These are phyloP conservation scores for Hycleus phaleratus DNA, from an alignment of 1,140 invertebrate genomes.

Conservation along the genomic window DNA sequence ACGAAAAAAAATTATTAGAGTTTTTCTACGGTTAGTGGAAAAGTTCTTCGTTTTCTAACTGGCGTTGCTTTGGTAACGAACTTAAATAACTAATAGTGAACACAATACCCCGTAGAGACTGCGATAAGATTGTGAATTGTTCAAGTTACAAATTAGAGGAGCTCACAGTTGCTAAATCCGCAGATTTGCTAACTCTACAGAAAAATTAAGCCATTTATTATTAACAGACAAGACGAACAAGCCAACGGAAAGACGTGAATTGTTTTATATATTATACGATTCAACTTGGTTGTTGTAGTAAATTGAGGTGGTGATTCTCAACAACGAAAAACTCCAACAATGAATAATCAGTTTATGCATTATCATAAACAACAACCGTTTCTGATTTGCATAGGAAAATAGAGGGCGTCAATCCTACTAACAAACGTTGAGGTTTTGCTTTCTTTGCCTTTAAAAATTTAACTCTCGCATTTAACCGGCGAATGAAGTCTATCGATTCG, in stretches of 20 bases:
- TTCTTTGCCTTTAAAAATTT: constrained; percentile 12
- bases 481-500: constrained; percentile 3
- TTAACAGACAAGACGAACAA: constrained; percentile 33
- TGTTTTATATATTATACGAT: background rate
- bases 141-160: constrained; percentile 33
- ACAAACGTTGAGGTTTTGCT: too few relatives aligned
- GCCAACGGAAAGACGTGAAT: constrained; percentile 10
- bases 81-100: constrained; percentile 27
- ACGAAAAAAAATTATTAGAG: background rate
- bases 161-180: constrained; percentile 27
- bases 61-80: background rate
- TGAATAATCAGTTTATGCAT: constrained; percentile 31
- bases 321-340: constrained; percentile 23
- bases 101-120: constrained; percentile 17
- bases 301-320: background rate
- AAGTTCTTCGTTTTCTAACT: background rate
- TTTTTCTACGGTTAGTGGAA: background rate
- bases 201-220: constrained; percentile 38
- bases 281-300: background rate
- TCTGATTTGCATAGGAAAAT: constrained; percentile 30
- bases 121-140: constrained; percentile 31
- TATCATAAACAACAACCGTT: constrained; percentile 28
- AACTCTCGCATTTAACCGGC: constrained; percentile 5
- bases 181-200: constrained; percentile 30
- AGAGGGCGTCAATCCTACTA: constrained; percentile 1